Conservation (phyloP, 2,113 vertebrate genomes). For the Anseranas semipalmata region DNA sequence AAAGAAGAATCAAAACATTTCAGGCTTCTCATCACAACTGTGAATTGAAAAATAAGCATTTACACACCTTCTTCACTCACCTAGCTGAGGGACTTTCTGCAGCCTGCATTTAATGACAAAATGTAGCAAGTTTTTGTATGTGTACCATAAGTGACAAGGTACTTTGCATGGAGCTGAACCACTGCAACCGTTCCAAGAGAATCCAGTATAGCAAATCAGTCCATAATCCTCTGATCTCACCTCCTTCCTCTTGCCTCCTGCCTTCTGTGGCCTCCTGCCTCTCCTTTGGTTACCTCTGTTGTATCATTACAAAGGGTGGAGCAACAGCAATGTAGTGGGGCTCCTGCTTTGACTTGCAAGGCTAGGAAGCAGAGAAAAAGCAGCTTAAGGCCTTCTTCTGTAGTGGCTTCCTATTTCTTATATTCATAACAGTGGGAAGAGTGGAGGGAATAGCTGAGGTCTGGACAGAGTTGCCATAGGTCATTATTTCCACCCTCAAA, state of each 20-base stretch:
- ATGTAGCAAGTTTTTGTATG: neutral
- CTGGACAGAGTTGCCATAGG: neutral
- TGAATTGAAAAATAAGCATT: constrained; percentile 1
- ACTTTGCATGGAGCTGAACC: neutral
- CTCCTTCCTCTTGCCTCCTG: neutral
- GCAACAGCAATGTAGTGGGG: neutral
- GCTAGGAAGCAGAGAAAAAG: neutral
- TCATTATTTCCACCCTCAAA: neutral
- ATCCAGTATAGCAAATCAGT: neutral
- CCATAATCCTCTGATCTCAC: neutral
- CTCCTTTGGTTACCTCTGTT: accelerated
- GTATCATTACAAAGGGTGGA: neutral
- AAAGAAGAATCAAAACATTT: constrained; percentile 44
- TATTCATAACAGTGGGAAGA: neutral
- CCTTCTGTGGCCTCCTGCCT: neutral
- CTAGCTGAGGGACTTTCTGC: neutral
- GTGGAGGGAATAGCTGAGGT: neutral
- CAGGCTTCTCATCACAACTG: constrained; percentile 4
- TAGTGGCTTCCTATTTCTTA: neutral
- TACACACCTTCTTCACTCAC: neutral
- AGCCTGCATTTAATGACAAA: neutral
- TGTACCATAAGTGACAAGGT: neutral
- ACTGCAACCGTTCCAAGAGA: neutral
- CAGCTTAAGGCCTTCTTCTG: neutral
- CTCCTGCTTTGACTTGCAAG: neutral